Evolutionary conservation across 1,140 invertebrate genomes (phyloP), one percentile per base, ranked within the genome.

Genomic region (Ctenoplectra terminalis): DNA sequence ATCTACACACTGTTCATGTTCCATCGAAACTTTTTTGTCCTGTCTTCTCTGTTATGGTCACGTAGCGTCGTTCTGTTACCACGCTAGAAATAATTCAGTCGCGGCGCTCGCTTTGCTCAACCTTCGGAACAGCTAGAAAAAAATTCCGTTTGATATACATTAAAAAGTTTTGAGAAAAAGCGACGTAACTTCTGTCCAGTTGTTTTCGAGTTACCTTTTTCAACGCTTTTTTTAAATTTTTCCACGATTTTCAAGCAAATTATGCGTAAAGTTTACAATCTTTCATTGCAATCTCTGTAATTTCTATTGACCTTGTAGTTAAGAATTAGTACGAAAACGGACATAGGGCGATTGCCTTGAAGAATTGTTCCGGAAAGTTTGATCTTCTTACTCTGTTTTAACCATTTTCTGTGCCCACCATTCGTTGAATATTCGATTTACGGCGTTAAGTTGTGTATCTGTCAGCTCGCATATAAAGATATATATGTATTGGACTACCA

Each of bases 281-380:
- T 54, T 46, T 17, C 54, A 26, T 48, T 31, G 23, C 1, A 37
- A 29, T 81, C 23, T 29, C 26, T 11, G 40, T 58, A 11, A 46
- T 43, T 40, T n/a, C 37, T 63, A n/a, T 61, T 70, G 46, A 34
- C 43, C 46, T 43, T 31, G 50, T 58, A 72, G 50, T 31, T 20
- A 63, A 70, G 43, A 4, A 67, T 43, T n/a, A 60, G 37, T 23
- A 17, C n/a, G 50, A 31, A 70, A 82, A 56, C 17, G 13, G 43
- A 83, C 52, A n/a, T n/a, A n/a, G n/a, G n/a, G n/a, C n/a, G n/a
- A n/a, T 17, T 15, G 26, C 26, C 37, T 29, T 34, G 11, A 60
- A 50, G 40, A 67, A 58, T 75, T 52, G 34, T 81, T 82, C 58
- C 69, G 31, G 17, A 54, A n/a, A 29, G 43, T 60, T 46, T 78